A percentile compares a stretch with the other conserved stretches of the same genome.
Conservation (phyloP, 2,888 invertebrate genomes). For the Cotesia congregata region DNA sequence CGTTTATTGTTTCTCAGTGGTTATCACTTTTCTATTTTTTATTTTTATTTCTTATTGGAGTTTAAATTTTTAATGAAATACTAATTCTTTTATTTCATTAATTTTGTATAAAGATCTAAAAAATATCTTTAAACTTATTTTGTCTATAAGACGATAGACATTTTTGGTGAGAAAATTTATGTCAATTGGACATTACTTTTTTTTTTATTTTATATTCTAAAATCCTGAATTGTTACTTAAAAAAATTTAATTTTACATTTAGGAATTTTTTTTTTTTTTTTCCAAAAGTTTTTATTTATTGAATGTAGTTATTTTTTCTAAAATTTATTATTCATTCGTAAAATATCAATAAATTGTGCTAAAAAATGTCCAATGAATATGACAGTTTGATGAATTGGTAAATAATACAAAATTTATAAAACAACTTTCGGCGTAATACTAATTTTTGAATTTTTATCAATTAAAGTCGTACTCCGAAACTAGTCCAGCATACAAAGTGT, state of each 20-base stretch:
- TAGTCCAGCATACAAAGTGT: constrained; percentile 62
- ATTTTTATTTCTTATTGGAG: not conserved
- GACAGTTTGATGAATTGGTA: not conserved
- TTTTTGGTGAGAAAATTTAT: constrained; percentile 11
- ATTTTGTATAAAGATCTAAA: not conserved
- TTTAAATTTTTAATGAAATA: not conserved
- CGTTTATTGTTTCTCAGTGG: not conserved
- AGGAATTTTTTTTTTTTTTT: constrained; percentile 28
- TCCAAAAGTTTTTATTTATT: not conserved
- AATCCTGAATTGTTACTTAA: not conserved
- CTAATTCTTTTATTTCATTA: not conserved
- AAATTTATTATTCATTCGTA: constrained; percentile 13
- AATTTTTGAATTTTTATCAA: constrained; percentile 43
- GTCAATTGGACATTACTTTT: constrained; percentile 40
- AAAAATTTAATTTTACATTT: constrained; percentile 6
- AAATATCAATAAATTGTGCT: not conserved
- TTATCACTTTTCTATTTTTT: not conserved
- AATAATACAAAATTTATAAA: not conserved
- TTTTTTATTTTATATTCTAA: constrained; percentile 39
- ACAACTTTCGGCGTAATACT: not conserved
- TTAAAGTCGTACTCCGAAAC: constrained; percentile 58
- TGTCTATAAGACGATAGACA: not conserved
- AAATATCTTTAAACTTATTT: not conserved
- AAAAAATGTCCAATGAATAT: constrained; percentile 11
- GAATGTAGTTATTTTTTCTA: constrained; percentile 26